Conservation (phyloP, 2,797 vertebrate genomes). For the Phylloscopus collybita region DNA sequence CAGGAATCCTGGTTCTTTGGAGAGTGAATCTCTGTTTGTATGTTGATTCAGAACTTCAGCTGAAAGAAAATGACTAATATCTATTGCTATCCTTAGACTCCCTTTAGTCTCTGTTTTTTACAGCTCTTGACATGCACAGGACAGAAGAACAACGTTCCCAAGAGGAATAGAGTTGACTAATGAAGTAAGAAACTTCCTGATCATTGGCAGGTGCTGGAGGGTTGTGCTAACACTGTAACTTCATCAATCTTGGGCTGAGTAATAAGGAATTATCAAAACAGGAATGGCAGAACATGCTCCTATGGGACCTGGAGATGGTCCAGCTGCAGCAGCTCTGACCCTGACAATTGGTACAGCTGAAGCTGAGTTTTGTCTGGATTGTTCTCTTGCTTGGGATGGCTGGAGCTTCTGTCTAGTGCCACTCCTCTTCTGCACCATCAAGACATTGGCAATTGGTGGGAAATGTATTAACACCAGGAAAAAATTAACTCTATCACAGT, state of each 20-base stretch:
- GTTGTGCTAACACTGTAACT: background rate
- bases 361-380: background rate
- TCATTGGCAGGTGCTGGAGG: constrained; percentile 33
- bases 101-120: constrained; percentile 12
- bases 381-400: background rate
- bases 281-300: background rate
- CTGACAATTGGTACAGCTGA: background rate
- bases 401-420: background rate
- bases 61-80: constrained; percentile 1
- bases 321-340: background rate
- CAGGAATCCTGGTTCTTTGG: background rate
- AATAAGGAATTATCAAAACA: background rate
- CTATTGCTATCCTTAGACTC: constrained; percentile 12
- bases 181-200: background rate
- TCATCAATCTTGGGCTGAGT: background rate
- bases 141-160: constrained; percentile 10
- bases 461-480: background rate
- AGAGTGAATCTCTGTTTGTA: background rate
- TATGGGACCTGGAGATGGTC: background rate
- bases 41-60: background rate
- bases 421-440: background rate
- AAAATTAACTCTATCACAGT: background rate
- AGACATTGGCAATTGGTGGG: background rate
- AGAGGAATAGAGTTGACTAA: constrained; percentile 9
- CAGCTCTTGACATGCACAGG: background rate